Base-by-base conservation (phyloP, 2,888 invertebrate genomes). In the Orthonevra nobilis region DNA sequence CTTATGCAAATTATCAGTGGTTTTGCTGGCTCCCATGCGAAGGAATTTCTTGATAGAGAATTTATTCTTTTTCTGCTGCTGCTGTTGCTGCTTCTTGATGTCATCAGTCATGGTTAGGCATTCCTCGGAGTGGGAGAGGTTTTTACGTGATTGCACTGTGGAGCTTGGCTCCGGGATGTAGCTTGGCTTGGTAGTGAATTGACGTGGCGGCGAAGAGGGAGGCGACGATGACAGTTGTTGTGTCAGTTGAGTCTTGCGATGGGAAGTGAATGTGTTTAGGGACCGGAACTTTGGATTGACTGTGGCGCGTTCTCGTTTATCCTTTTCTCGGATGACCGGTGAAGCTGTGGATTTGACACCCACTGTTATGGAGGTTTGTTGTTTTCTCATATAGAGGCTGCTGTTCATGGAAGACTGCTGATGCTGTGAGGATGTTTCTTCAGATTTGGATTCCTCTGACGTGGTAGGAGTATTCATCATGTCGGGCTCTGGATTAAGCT, bases 21-120 rank as follows among this genome's bases (percentile, higher is more conserved):
- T 89, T 83, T 94, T 94, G 85, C 93, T 94, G 63, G 92, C 92
- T 15, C 95, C 95, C 90, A 96, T 94, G 66, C 96, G 91, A 20
- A 96, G 89, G 81, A 96, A 92, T 85, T 96, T 96, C 85, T 95
- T 95, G 42, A 96, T 91, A 0, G 96, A 96, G 86, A 96, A 96
- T 83, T 94, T 92, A 6, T 92, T 92, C 85, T 94, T 94, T 50
- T 94, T 92, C 86, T 95, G 94, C 72, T 85, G 81, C 7, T 60
- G 60, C 90, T 90, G 74, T 26, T 75, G 74, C 90, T 90, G 74
- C 36, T 79, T 77, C 44, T 61, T 64, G 2, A 50, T 54, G 50
- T 81, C 77, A 15, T 84, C 84, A 3, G 85, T 82, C 50, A 75
- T 48, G 5, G 83, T 82, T 66, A 95, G 88, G 85, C 93, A 94